These are phyloP conservation scores for Donacobius atricapilla DNA, from an alignment of 2,113 vertebrate genomes.

Conservation along the genomic window DNA sequence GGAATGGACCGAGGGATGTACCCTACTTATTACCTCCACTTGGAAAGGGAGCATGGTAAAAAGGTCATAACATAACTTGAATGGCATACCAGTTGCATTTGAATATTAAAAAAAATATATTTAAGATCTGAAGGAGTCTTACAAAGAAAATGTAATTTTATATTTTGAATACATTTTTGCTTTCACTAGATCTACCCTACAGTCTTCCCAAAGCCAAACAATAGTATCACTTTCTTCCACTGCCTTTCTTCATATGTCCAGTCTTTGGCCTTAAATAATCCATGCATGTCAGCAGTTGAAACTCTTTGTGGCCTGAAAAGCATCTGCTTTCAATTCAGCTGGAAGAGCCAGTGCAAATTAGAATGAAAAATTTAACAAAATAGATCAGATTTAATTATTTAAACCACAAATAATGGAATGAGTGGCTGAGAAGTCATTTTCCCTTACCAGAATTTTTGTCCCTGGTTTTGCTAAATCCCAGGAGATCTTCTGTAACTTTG, in stretches of 20 bases:
- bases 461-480: slow-evolving; percentile 1
- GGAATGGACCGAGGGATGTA: slow-evolving; percentile 99
- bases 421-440: neutral
- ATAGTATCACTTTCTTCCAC: neutral
- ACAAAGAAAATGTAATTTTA: neutral
- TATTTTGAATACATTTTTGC: neutral
- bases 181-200: neutral
- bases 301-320: neutral
- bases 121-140: neutral
- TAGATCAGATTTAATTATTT: slow-evolving; percentile 46
- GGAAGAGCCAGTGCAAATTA: neutral
- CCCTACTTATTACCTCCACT: slow-evolving; percentile 97
- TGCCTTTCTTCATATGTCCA: neutral
- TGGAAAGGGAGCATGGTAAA: slow-evolving; percentile 97
- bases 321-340: neutral
- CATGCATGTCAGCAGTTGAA: neutral
- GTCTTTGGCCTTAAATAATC: neutral
- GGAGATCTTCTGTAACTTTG: neutral
- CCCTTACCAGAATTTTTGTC: neutral
- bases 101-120: neutral
- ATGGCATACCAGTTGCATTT: slow-evolving; percentile 54
- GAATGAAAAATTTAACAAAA: slow-evolving; percentile 51
- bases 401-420: slow-evolving; percentile 36
- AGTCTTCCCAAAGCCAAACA: neutral
- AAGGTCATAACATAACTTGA: slow-evolving; percentile 83